Base-by-base conservation (phyloP, 2,888 invertebrate genomes). In the Ommatoiulus sabulosus region DNA sequence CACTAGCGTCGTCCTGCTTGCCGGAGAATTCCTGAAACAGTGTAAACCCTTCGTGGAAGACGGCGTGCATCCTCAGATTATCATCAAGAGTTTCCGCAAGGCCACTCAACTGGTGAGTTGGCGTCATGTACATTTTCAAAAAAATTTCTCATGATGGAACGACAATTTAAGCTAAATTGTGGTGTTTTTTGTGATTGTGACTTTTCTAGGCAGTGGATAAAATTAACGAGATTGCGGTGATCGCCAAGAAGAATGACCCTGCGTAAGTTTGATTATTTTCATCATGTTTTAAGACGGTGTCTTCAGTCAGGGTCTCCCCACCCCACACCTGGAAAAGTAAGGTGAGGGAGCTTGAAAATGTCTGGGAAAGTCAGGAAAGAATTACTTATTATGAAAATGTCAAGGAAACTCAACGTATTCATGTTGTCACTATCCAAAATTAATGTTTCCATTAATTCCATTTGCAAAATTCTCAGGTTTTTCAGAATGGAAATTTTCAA, bases 11-110 rank as follows among this genome's bases (percentile, higher is more conserved):
- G 99, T 99, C 3, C 94, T 99, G 89, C 93, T 99, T 87, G 98
- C 99, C 52, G 98, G 98, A 17, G 99, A 99, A 93, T 96, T 99
- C 90, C 93, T 99, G 91, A 98, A 98, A 93, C 96, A 98, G 92
- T 94, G 98, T 90, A 99, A 99, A 93, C 96, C 97, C 0, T 99
- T 96, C 91, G 95, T 99, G 48, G 99, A 99, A 92, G 99, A 99
- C 93, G 98, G 98, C 17, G 96, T 97, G 63, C 99, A 99, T 93
- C 98, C 99, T 0, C 95, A 99, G 89, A 95, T 98, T 88, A 96
- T 99, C 88, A 97, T 99, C 89, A 96, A 96, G 90, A 96, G 99
- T 0, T 95, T 98, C 89, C 95, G 98, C 85, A 96, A 95, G 90
- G 97, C 98, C 0, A 94, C 97, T n/a, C 94, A 95, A 90, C 93